Base-by-base conservation (phyloP, 2,797 vertebrate species). In the Tiaroga cobitis region DNA sequence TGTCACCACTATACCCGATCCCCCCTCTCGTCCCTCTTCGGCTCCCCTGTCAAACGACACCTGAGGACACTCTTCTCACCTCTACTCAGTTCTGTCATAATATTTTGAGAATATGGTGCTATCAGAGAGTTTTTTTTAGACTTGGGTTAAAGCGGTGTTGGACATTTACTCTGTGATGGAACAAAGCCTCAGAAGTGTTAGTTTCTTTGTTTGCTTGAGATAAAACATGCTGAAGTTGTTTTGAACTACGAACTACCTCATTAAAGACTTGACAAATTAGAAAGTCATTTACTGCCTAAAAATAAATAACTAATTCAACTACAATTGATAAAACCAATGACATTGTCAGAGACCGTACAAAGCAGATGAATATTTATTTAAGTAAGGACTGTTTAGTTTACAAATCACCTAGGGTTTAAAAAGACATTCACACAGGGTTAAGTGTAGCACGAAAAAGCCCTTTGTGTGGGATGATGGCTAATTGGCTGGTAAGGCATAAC, bases 81-180 rank as follows among this genome's bases (percentile, higher is more conserved):
- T 93, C 90, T 92, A 86, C 90, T 92, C 92, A 92, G 65, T 41
- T 90, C 90, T 89, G 89, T 91, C 91, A 92, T 90, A 92, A 90
- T 92, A 90, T 89, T 82, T 78, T 84, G 82, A 84, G 85, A 80
- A 89, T 88, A 67, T 0, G 89, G 39, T 85, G 77, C 92, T 92
- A 90, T 88, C 81, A 91, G 92, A 91, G 85, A 91, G 87, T 90
- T 80, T 92, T 92, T 37, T 83, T 92, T 72, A 87, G 83, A 91
- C 87, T 90, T 90, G 90, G 90, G 92, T 92, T 89, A 34, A 34
- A 94, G 87, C 76, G 85, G 89, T 90, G 93, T 93, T 91, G 69
- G 81, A 74, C 81, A 74, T 63, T 56, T 32, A 63, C 39, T 74
- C 26, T 74, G 39, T 93, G 91, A 92, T 91, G 92, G 93, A 93